Base-by-base conservation (phyloP, 30 jellyfish, hydroid and myxozoan species). In the Catostylus mosaicus region DNA sequence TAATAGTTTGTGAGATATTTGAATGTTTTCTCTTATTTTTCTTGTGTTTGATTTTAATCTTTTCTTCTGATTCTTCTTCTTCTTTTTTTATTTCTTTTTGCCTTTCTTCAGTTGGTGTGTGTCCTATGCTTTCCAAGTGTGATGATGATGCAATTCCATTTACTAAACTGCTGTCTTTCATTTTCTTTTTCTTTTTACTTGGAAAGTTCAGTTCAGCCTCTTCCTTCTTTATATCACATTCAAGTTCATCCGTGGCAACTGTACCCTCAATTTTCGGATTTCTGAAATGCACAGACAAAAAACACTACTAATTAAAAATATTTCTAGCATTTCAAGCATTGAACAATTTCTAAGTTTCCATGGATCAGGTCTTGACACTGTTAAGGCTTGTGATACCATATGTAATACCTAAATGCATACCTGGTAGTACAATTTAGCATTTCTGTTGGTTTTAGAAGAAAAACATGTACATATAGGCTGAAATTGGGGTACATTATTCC, bases 11-110 rank as follows among this genome's bases (percentile, higher is more conserved):
- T 16, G 57, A 22, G 1, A 77, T 27, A 3, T 57, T 78, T 9
- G 88, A 77, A 36, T 77, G 76, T 36, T 57, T 77, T 22, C 88
- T 56, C 45, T 77, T 77, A 20, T 24, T 59, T 57, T 77, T 57
- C 66, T 57, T 56, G n/a, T 33, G 18, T 37, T 68, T 68, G 16
- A 12, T 64, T 34, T 68, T 37, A 32, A 1, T 68, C 45, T 65
- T 27, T 50, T 31, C 54, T 61, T 23, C 40, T 61, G 19, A 3
- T 61, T 23, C 11, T 22, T 59, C 71, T 23, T n/a, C 20, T 59
- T 59, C 71, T 27, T 59, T 27, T 23, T 59, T 59, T 16, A 59
- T 18, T 59, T 59, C 24, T 20, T 1, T 18, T 59, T 24, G 5
- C 11, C 19, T 27, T 22, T 12, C 40, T 59, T 22, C 2, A 6